Evolutionary conservation across 1,140 invertebrate species (phyloP).

Genomic region (Plectus sambesii): DNA sequence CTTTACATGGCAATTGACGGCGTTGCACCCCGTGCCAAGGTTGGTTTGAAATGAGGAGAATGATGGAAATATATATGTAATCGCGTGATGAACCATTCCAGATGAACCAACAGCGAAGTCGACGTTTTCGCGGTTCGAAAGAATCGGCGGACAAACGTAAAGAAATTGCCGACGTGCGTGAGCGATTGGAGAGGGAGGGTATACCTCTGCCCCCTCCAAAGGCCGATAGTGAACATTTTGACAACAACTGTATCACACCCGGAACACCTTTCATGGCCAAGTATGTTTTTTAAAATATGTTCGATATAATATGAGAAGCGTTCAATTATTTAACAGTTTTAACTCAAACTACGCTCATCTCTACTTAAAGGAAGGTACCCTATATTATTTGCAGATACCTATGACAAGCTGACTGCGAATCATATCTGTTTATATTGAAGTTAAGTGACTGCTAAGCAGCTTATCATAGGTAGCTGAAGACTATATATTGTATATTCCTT

Average conservation of each 20-base stretch:
- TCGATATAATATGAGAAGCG: too few relatives aligned
- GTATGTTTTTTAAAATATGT: too few relatives aligned
- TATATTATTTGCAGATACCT: too few relatives aligned
- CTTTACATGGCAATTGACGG: conserved; percentile 99
- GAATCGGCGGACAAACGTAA: conserved; percentile 78
- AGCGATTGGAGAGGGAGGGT: conserved; percentile 62
- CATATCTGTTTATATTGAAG: too few relatives aligned
- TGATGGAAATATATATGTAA: not conserved
- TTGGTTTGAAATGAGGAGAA: not conserved
- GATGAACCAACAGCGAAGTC: conserved; percentile 98
- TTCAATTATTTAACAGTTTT: too few relatives aligned
- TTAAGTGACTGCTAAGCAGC: too few relatives aligned
- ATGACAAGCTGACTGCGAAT: too few relatives aligned
- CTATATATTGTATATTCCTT: too few relatives aligned
- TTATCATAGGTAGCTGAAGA: too few relatives aligned
- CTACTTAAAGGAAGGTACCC: too few relatives aligned
- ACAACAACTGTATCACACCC: conserved; percentile 96
- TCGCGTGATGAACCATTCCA: too few relatives aligned
- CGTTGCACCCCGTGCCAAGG: conserved; percentile 57
- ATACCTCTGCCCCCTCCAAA: conserved; percentile 73
- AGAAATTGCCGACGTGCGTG: conserved; percentile 55
- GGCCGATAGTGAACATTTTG: conserved; percentile 80
- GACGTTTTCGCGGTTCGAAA: conserved; percentile 89
- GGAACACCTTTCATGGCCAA: conserved; percentile 97
- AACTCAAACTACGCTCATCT: too few relatives aligned